These are phyloP conservation scores for Myiagra hebetior DNA, from an alignment of 2,113 vertebrate species.

Conservation along the genomic window DNA sequence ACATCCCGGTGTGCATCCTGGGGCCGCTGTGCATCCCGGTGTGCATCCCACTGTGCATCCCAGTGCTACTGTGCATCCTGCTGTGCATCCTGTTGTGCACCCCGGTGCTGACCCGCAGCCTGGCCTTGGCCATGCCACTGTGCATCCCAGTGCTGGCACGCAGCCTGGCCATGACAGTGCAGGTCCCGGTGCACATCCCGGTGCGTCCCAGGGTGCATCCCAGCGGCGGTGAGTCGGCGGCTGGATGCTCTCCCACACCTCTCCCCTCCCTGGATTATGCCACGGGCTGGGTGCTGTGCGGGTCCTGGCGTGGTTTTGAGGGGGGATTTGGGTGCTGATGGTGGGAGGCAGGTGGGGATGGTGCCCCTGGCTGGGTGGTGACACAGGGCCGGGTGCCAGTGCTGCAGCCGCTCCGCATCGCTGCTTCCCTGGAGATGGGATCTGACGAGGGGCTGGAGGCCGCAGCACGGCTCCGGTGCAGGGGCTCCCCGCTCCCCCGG, in stretches of 20 bases:
- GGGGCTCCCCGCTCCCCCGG: background rate
- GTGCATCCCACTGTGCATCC: background rate
- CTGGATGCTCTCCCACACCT: constrained; percentile 5
- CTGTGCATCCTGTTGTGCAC: background rate
- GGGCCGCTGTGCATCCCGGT: background rate
- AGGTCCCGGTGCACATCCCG: background rate
- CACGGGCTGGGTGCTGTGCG: background rate
- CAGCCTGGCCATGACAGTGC: background rate
- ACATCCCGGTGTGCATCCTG: background rate
- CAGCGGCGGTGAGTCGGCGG: background rate
- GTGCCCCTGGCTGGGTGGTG: background rate
- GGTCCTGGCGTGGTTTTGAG: background rate
- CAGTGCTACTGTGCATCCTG: background rate
- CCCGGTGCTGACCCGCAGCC: no score
- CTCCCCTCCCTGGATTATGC: background rate
- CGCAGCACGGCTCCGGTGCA: rapidly evolving
- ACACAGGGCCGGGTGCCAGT: background rate
- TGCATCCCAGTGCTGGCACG: background rate
- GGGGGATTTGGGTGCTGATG: background rate
- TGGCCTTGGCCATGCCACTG: no score
- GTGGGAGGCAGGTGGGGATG: constrained; percentile 23
- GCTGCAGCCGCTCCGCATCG: background rate
- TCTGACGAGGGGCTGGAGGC: background rate
- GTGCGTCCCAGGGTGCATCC: background rate
- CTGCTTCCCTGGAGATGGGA: background rate